Evolutionary conservation across 2,888 invertebrate species (phyloP).

Genomic region (Autographa gamma): DNA sequence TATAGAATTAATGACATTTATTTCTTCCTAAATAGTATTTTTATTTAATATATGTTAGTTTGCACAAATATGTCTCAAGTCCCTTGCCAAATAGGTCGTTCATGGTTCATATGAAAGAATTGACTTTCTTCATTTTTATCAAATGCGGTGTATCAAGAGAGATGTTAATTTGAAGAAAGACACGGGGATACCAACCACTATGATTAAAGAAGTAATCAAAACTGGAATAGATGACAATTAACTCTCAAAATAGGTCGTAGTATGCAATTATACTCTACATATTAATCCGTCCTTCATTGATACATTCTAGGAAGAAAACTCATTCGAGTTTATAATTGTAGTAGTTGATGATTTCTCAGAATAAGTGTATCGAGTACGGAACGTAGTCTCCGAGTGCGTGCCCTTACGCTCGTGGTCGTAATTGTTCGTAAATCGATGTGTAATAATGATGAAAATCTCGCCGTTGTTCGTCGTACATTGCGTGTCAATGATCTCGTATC

Average conservation of each 20-base stretch:
- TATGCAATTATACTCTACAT: neutral
- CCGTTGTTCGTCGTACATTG: conserved; percentile 41
- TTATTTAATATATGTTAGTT: too few relatives aligned
- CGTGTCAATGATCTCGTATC: conserved; percentile 53
- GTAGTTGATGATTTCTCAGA: conserved; percentile 15
- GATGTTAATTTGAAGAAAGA: too few relatives aligned
- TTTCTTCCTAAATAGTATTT: neutral
- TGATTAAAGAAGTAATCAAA: neutral
- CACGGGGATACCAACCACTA: neutral
- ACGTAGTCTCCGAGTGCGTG: conserved; percentile 13
- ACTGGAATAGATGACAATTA: neutral
- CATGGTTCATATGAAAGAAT: neutral
- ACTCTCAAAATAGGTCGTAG: conserved; percentile 1
- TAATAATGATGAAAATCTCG: conserved; percentile 55
- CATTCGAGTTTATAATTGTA: neutral
- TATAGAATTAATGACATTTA: conserved; percentile 19
- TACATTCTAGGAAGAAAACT: neutral
- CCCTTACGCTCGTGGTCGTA: conserved; percentile 39
- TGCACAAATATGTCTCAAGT: neutral
- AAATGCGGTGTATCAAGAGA: neutral
- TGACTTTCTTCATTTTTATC: neutral
- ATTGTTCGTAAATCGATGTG: conserved; percentile 56
- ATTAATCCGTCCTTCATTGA: neutral
- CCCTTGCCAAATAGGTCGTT: neutral
- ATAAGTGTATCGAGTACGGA: conserved; percentile 24